These are phyloP conservation scores for Pseudochirops cupreus DNA, from an alignment of 2,797 vertebrate genomes.

Conservation along the genomic window DNA sequence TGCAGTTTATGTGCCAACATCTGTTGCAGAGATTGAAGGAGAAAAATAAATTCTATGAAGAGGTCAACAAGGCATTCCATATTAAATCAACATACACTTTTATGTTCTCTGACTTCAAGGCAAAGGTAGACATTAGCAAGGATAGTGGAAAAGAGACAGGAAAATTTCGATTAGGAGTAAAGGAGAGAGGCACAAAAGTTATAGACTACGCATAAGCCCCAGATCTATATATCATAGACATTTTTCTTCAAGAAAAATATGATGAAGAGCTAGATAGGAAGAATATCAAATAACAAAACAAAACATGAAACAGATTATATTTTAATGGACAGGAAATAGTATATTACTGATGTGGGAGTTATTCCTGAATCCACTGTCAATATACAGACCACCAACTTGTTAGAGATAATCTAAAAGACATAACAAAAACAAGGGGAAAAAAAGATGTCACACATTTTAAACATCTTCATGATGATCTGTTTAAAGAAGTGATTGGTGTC, in stretches of 20 bases:
- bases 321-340: not conserved
- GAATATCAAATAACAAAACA: not conserved
- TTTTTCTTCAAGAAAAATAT: not conserved
- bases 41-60: not conserved
- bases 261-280: not conserved
- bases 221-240: not conserved
- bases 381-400: not conserved
- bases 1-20: constrained; percentile 9
- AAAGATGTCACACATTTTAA: not conserved
- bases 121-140: not conserved
- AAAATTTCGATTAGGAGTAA: not conserved
- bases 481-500: not conserved
- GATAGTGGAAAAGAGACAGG: not conserved
- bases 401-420: not conserved
- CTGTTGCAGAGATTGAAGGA: not conserved
- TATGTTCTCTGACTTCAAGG: not conserved
- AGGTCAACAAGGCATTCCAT: not conserved
- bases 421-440: not conserved
- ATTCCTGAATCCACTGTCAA: not conserved
- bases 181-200: not conserved
- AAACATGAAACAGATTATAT: not conserved
- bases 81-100: constrained; percentile 1
- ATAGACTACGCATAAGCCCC: not conserved
- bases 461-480: not conserved
- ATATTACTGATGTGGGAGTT: not conserved